A percentile compares a stretch with the other conserved stretches of the same genome.
phyloP scores from a whole-genome alignment of 2,888 invertebrate species.

The Plebejus melissa region DNA sequence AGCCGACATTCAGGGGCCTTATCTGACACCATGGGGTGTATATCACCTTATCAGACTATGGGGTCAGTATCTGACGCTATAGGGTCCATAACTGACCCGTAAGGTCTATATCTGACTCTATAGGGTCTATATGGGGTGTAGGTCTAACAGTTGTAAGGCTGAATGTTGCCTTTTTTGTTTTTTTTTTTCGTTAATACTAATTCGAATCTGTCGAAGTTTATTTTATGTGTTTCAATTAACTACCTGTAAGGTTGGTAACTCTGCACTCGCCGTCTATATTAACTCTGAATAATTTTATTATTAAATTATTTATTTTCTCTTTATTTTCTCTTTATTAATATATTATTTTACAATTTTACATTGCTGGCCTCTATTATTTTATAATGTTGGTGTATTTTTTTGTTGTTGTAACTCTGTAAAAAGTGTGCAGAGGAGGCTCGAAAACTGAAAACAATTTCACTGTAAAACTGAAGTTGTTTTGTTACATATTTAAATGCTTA shows the following conservation, averaged over 20 bases:
- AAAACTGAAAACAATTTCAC: not conserved
- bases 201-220: constrained; percentile 17
- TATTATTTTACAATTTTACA: constrained; percentile 19
- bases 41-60: not conserved
- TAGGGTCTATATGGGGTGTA: not conserved
- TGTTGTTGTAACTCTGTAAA: not conserved
- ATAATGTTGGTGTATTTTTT: constrained; percentile 27
- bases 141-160: not conserved
- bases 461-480: not conserved
- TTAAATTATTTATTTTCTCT: constrained; percentile 11
- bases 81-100: not conserved
- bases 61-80: too few species aligned
- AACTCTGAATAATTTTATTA: constrained; percentile 24
- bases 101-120: not conserved
- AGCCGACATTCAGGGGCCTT: too few species aligned
- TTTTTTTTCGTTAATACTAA: constrained; percentile 23
- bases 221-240: constrained; percentile 26
- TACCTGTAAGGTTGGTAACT: constrained; percentile 27
- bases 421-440: not conserved
- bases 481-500: not conserved
- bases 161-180: not conserved
- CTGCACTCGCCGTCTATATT: constrained; percentile 23
- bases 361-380: constrained; percentile 15
- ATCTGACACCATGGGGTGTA: not conserved
- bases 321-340: constrained; percentile 15